Conservation (phyloP, 2,888 invertebrate species). For the Sinodicranocentrus sp. region DNA sequence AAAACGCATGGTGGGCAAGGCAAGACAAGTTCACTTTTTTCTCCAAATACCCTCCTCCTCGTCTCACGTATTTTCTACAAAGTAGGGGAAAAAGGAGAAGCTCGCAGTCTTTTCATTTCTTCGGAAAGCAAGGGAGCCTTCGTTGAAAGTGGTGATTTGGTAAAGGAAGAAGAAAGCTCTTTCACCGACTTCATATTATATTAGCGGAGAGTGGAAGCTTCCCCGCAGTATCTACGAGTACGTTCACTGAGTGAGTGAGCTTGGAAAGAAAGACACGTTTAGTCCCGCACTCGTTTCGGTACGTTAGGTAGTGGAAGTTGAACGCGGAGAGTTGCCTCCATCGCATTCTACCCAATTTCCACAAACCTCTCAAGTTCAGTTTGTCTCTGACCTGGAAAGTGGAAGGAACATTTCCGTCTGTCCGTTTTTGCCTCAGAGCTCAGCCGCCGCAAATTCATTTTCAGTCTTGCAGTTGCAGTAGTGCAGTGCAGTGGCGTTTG, state of each 20-base stretch:
- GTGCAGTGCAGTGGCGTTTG: conserved; percentile 20
- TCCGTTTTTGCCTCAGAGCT: neutral
- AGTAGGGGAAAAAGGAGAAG: neutral
- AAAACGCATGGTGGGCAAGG: conserved; percentile 13
- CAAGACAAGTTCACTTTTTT: conserved; percentile 30
- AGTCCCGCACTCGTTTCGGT: neutral
- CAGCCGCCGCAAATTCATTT: neutral
- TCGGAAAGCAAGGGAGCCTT: neutral
- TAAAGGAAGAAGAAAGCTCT: conserved; percentile 37
- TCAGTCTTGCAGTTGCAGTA: conserved; percentile 28
- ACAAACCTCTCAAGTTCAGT: conserved; percentile 64
- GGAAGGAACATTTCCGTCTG: conserved; percentile 52
- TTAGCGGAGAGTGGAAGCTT: conserved; percentile 38
- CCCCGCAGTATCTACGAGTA: conserved; percentile 40
- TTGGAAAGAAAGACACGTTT: neutral
- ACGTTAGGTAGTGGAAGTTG: neutral
- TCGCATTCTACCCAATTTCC: conserved; percentile 57
- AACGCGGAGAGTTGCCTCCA: neutral
- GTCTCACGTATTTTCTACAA: neutral
- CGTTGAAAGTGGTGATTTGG: conserved; percentile 35
- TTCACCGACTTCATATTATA: conserved; percentile 38
- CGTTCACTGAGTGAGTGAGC: neutral
- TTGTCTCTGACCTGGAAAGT: conserved; percentile 68
- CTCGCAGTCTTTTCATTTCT: neutral
- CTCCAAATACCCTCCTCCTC: neutral